Base-by-base conservation (phyloP, 2,113 vertebrate genomes). In the Hepsetus odoe region DNA sequence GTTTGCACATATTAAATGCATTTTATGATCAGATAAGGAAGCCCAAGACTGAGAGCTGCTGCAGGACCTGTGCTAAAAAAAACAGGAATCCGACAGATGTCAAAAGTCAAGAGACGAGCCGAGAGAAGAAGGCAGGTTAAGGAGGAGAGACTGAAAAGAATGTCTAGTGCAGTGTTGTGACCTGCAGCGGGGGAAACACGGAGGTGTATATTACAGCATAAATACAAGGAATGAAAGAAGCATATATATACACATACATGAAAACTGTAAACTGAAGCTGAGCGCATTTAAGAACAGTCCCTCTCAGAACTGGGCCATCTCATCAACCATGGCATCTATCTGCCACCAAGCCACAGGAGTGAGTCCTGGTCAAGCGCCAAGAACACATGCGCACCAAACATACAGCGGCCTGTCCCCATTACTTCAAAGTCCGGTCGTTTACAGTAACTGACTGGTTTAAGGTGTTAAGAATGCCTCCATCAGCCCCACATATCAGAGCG, bases 221-320 rank as follows among this genome's bases (percentile, higher is more conserved):
- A 46, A 18, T 1, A 18, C 44, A 49, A 0, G 18, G 1, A 0
- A 49, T 20, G 18, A 49, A 20, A n/a, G n/a, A n/a, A n/a, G n/a
- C 46, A 0, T n/a, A n/a, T n/a, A n/a, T n/a, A 49, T 38, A 65
- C 22, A 20, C 1, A 46, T 22, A 44, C 7, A 20, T 20, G 46
- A 30, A 12, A 16, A 30, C 20, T 35, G 26, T 62, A 46, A 3
- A 26, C 32, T 38, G 30, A 62, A 22, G 56, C 76, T 66, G 68
- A 64, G 49, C 18, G 72, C 32, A 72, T 74, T 28, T 38, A 38
- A 22, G 26, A 28, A 76, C 40, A 74, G 28, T 10, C 13, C 20
- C 51, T 49, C 74, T 56, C 66, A 62, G 76, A 82, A 79, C 42
- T 75, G 72, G 81, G 44, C 71, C 81, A 75, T 78, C 42, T 70